phyloP scores from a whole-genome alignment of 2,113 vertebrate species.

The Pithys albifrons region DNA sequence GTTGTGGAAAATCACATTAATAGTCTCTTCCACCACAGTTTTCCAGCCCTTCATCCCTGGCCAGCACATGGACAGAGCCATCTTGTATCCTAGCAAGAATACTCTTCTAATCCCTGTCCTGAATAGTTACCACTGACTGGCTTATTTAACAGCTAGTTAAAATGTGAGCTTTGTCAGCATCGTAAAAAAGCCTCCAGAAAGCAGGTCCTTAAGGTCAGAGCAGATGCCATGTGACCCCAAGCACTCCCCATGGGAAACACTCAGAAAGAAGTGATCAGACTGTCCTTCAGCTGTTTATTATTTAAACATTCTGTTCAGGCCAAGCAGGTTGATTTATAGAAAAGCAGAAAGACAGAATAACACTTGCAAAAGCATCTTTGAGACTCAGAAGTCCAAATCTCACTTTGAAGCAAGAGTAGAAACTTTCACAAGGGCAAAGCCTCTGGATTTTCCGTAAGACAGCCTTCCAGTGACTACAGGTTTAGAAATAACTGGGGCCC shows the following conservation, averaged over 20 bases:
- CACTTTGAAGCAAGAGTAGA: not conserved
- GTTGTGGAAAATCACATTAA: slow-evolving; percentile 70
- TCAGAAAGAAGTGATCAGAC: slow-evolving; percentile 7
- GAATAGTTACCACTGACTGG: slow-evolving; percentile 6
- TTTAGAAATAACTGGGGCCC: not conserved
- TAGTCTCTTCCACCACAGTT: slow-evolving; percentile 51
- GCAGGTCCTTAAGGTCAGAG: not conserved
- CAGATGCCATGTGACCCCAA: slow-evolving; percentile 3
- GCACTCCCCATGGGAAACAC: not conserved
- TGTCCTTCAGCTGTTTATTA: slow-evolving; percentile 36
- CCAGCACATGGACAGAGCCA: slow-evolving; percentile 51
- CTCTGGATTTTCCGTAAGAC: not conserved
- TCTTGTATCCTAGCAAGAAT: slow-evolving; percentile 42
- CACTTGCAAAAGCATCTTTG: slow-evolving; percentile 13
- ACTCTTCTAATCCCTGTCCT: slow-evolving; percentile 28
- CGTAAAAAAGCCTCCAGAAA: slow-evolving; percentile 21
- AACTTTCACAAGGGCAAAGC: not conserved
- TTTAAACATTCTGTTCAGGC: slow-evolving; percentile 8
- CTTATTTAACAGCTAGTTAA: slow-evolving; percentile 36
- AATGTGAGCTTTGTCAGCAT: slow-evolving; percentile 34
- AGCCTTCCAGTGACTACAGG: not conserved
- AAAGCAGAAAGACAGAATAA: not conserved
- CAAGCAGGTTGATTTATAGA: slow-evolving; percentile 42
- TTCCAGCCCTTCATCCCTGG: slow-evolving; percentile 59
- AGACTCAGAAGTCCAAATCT: not conserved